These are phyloP conservation scores for Corapipo altera DNA, from an alignment of 2,113 vertebrate species.

Conservation along the genomic window DNA sequence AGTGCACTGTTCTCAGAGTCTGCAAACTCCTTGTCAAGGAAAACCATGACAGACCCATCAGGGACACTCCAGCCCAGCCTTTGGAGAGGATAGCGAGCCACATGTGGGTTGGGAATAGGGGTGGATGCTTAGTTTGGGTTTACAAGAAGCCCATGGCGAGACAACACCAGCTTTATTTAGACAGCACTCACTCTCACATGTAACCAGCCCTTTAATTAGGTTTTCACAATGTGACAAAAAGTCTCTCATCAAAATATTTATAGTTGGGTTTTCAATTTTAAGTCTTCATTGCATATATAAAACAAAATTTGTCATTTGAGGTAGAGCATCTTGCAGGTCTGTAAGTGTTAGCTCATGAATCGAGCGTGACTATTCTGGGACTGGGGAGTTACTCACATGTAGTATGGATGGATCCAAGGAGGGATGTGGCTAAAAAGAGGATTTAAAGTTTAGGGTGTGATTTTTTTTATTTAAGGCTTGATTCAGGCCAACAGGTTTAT, in stretches of 20 bases:
- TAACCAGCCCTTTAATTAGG: constrained; percentile 20
- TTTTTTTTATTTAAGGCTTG: background rate
- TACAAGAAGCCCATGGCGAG: background rate
- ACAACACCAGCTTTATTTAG: background rate
- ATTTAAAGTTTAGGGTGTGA: background rate
- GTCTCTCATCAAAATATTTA: constrained; percentile 32
- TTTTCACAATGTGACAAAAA: background rate
- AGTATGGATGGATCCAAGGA: background rate
- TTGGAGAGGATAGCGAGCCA: background rate
- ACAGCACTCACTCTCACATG: background rate
- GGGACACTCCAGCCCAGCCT: background rate
- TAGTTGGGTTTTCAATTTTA: constrained; percentile 19
- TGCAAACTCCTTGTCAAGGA: background rate
- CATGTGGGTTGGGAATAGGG: background rate
- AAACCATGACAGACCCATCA: background rate
- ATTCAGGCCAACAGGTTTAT: background rate
- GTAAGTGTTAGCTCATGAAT: constrained; percentile 1
- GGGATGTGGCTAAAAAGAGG: background rate
- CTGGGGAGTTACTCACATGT: background rate
- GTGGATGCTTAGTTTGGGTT: background rate
- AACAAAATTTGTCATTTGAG: constrained; percentile 15
- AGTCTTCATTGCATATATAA: constrained; percentile 1
- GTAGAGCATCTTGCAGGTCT: constrained; percentile 26
- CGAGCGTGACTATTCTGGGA: background rate
- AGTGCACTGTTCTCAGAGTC: background rate